Percentiles rank a stretch among this genome's conserved stretches.
These are phyloP conservation scores for Hyles lineata DNA, from an alignment of 2,888 invertebrate species.

Conservation along the genomic window DNA sequence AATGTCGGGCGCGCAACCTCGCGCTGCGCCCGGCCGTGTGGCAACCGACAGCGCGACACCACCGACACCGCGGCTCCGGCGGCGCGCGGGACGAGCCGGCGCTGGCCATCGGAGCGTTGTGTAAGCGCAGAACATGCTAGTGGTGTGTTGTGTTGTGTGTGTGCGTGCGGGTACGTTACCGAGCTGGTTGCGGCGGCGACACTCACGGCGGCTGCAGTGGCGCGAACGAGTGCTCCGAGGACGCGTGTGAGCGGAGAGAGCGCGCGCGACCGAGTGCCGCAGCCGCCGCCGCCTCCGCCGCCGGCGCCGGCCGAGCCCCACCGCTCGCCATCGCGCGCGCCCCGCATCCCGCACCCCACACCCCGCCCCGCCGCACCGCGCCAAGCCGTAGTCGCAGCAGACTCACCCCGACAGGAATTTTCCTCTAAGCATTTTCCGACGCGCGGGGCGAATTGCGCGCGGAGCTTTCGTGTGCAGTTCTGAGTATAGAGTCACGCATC, in stretches of 20 bases:
- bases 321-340: constrained; percentile 38
- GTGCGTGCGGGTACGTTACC: constrained; percentile 41
- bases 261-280: constrained; percentile 69
- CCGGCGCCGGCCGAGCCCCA: constrained; percentile 37
- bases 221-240: constrained; percentile 39
- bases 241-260: constrained; percentile 68
- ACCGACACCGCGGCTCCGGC: neutral
- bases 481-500: neutral
- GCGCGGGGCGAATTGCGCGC: neutral
- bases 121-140: neutral
- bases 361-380: constrained; percentile 32
- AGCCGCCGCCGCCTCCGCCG: constrained; percentile 45
- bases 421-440: constrained; percentile 28
- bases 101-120: neutral
- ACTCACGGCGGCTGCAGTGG: constrained; percentile 39
- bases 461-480: neutral
- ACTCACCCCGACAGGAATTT: constrained; percentile 33
- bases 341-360: constrained; percentile 39
- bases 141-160: constrained; percentile 28
- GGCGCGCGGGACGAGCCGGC: neutral
- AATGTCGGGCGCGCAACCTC: constrained; percentile 59
- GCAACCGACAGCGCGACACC: constrained; percentile 40
- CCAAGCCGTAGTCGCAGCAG: constrained; percentile 36
- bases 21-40: constrained; percentile 47
- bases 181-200: constrained; percentile 18